These are phyloP conservation scores for Pteronura brasiliensis DNA, from an alignment of 2,113 vertebrate species.

Conservation along the genomic window DNA sequence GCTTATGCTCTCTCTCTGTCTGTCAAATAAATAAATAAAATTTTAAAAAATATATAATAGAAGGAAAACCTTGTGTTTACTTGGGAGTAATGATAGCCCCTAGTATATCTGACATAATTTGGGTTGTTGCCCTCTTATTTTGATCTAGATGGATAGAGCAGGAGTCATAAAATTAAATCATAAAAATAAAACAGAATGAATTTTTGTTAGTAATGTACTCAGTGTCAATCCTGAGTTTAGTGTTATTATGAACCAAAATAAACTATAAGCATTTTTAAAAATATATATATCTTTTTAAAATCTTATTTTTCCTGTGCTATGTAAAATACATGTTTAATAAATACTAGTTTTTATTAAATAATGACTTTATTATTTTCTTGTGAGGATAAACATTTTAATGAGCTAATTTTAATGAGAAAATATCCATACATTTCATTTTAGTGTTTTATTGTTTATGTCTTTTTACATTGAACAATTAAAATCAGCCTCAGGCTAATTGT, in stretches of 20 bases:
- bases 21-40: background rate
- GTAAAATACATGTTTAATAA: background rate
- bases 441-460: background rate
- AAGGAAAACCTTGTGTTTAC: background rate
- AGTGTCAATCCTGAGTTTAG: background rate
- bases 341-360: constrained; percentile 3
- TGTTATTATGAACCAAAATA: background rate
- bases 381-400: background rate
- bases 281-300: background rate
- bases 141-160: background rate
- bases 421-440: background rate
- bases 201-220: background rate
- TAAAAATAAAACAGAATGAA: background rate
- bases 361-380: background rate
- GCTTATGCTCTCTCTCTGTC: too few species aligned
- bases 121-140: background rate
- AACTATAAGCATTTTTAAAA: background rate
- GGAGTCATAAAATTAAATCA: background rate
- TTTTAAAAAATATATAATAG: background rate
- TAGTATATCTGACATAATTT: background rate
- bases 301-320: background rate
- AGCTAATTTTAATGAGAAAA: background rate
- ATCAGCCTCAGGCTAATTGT: background rate
- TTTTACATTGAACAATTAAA: background rate
- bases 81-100: background rate